A percentile compares a stretch with the other conserved stretches of the same genome.
Evolutionary conservation across 2,797 vertebrate genomes (phyloP).

Genomic region (Artibeus jamaicensis): DNA sequence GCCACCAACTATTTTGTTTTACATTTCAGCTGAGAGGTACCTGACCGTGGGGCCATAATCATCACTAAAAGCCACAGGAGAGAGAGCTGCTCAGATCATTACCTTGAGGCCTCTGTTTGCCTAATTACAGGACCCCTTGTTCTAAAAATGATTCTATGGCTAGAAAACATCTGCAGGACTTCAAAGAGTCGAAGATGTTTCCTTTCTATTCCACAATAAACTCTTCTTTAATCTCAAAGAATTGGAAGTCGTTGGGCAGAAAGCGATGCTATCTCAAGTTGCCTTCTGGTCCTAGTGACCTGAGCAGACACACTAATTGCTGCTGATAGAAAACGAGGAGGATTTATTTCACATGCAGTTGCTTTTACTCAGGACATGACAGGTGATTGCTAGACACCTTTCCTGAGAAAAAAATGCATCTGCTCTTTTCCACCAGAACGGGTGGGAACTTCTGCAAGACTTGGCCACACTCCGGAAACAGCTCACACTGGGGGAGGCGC

Average conservation of each 20-base stretch:
- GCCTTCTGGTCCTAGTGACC: neutral
- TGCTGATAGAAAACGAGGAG: constrained; percentile 40
- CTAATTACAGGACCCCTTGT: constrained; percentile 34
- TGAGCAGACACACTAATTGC: constrained; percentile 5
- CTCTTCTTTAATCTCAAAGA: constrained; percentile 12
- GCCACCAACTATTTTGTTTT: constrained; percentile 17
- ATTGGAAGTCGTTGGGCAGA: neutral
- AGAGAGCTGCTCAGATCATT: neutral
- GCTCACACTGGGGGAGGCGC: constrained; percentile 33
- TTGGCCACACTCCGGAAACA: constrained; percentile 24
- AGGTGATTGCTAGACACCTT: constrained; percentile 62
- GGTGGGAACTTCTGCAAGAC: neutral
- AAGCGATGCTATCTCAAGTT: neutral
- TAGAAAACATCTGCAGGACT: neutral
- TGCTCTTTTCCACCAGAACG: neutral
- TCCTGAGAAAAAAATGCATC: constrained; percentile 39
- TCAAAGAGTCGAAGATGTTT: neutral
- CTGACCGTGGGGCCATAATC: neutral
- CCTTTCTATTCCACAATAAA: neutral
- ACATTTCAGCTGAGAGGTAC: neutral
- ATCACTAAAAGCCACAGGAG: constrained; percentile 33
- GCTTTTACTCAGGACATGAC: constrained; percentile 70
- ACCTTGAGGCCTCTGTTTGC: neutral
- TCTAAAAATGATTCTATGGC: neutral
- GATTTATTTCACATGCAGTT: constrained; percentile 63